These are phyloP conservation scores for Oceanodroma tethys DNA, from an alignment of 2,113 vertebrate genomes.

Conservation along the genomic window DNA sequence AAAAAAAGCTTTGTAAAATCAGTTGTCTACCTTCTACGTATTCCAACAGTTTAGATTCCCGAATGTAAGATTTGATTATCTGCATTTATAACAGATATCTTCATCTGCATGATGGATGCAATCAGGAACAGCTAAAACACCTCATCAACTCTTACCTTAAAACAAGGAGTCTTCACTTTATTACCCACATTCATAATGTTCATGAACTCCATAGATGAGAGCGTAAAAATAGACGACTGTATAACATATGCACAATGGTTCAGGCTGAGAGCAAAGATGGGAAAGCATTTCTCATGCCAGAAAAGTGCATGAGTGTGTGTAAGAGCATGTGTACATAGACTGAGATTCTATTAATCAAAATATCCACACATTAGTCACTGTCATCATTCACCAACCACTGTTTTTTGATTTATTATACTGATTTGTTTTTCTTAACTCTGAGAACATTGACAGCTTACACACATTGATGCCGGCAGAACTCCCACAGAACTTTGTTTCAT, in stretches of 20 bases:
- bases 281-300: conserved; percentile 3
- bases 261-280: neutral
- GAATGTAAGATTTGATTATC: neutral
- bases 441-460: neutral
- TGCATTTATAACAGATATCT: conserved; percentile 8
- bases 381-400: neutral
- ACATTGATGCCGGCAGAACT: neutral
- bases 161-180: conserved; percentile 29
- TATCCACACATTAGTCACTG: neutral
- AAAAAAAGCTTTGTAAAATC: neutral
- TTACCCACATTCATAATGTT: conserved; percentile 10
- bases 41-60: neutral
- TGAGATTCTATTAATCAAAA: conserved; percentile 40
- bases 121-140: conserved; percentile 21
- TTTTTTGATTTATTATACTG: conserved; percentile 37
- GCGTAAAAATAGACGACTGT: conserved; percentile 27
- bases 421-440: neutral
- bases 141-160: conserved; percentile 38
- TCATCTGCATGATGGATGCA: conserved; percentile 48
- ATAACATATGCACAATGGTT: neutral
- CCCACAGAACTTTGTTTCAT: neutral
- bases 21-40: neutral
- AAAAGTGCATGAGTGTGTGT: neutral
- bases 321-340: neutral
- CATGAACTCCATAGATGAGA: neutral